Percentiles rank a stretch among this genome's conserved stretches.
Evolutionary conservation across 2,113 vertebrate species (phyloP).

Genomic region (Zosterops lateralis): DNA sequence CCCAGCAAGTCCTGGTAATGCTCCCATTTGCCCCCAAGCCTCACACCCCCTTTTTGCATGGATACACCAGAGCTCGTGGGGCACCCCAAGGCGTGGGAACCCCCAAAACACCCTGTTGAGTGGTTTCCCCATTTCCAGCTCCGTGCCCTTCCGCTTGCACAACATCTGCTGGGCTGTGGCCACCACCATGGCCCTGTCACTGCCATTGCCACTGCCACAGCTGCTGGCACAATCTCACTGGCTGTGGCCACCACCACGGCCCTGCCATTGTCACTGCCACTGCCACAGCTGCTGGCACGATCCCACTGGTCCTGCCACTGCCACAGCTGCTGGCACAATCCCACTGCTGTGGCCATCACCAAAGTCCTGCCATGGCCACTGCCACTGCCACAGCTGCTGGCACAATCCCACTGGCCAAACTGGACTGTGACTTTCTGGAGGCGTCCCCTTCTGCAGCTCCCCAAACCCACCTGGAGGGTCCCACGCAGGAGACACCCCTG

Average conservation of each 20-base stretch:
- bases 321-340: too few relatives aligned
- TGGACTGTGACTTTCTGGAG: background rate
- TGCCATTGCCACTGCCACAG: background rate
- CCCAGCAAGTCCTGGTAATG: background rate
- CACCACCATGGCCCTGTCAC: too few relatives aligned
- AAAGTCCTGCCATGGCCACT: background rate
- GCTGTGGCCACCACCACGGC: too few relatives aligned
- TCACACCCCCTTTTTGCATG: fast-evolving
- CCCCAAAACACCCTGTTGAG: fast-evolving
- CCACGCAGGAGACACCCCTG: background rate
- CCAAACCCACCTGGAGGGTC: background rate
- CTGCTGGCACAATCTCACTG: too few relatives aligned
- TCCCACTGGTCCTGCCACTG: too few relatives aligned
- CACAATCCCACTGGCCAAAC: background rate
- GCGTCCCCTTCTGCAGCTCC: background rate
- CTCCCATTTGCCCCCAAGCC: fast-evolving
- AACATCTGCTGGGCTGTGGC: fast-evolving
- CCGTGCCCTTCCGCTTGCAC: background rate
- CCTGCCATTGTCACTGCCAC: too few relatives aligned
- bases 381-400: background rate
- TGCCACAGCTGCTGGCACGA: too few relatives aligned
- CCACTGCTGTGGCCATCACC: background rate
- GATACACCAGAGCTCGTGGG: background rate
- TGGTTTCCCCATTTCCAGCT: background rate
- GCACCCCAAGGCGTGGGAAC: background rate